phyloP scores from a whole-genome alignment of 2,797 vertebrate species.

The Platalea minor region DNA sequence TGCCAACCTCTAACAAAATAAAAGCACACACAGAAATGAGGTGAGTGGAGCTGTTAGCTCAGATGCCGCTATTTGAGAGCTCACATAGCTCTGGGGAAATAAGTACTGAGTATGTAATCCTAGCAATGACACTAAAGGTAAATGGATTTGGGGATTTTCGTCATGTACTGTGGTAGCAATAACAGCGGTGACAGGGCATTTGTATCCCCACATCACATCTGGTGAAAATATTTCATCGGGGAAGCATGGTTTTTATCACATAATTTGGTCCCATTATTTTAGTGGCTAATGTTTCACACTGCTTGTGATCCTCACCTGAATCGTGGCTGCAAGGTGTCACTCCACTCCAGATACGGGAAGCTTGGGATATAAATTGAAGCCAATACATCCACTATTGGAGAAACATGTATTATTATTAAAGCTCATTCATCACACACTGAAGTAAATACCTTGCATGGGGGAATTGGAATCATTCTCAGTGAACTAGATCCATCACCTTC shows the following conservation, averaged over 20 bases:
- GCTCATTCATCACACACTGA: constrained; percentile 71
- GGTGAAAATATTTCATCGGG: constrained; percentile 55
- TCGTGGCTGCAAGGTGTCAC: constrained; percentile 32
- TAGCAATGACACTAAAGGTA: constrained; percentile 60
- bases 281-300: constrained; percentile 25
- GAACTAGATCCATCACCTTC: constrained; percentile 78
- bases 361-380: constrained; percentile 52
- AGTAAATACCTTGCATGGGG: constrained; percentile 68
- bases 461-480: constrained; percentile 72
- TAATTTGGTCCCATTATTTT: constrained; percentile 53
- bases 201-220: constrained; percentile 55
- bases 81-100: constrained; percentile 68
- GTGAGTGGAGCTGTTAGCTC: constrained; percentile 54
- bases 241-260: constrained; percentile 41
- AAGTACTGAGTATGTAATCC: constrained; percentile 66
- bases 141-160: constrained; percentile 69
- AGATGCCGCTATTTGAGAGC: constrained; percentile 51
- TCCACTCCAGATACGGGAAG: not conserved
- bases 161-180: constrained; percentile 66
- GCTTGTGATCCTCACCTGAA: not conserved
- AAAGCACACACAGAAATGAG: constrained; percentile 28
- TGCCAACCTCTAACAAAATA: constrained; percentile 54
- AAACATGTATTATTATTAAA: constrained; percentile 75
- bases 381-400: constrained; percentile 40
- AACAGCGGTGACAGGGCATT: constrained; percentile 41